phyloP scores from a whole-genome alignment of 2,888 invertebrate genomes.

The Smittia aterrima region DNA sequence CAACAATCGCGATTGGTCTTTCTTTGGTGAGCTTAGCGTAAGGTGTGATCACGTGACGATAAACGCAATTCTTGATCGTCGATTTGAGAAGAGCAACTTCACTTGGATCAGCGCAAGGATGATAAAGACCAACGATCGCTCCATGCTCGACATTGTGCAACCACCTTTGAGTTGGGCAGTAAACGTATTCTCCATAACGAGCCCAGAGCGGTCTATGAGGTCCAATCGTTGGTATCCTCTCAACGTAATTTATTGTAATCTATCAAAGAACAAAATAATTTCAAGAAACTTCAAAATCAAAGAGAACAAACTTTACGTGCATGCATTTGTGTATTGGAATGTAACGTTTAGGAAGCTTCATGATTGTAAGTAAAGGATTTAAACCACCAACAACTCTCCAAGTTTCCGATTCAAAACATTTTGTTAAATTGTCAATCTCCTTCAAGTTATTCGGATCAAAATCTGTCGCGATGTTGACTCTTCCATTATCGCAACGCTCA shows the following conservation, averaged over 20 bases:
- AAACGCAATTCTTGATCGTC: conserved; percentile 65
- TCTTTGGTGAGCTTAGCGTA: conserved; percentile 59
- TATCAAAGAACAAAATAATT: no score
- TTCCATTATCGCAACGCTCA: conserved; percentile 64
- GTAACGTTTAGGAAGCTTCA: conserved; percentile 60
- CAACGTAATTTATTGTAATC: no score
- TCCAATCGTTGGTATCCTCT: conserved; percentile 64
- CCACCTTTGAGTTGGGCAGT: conserved; percentile 77
- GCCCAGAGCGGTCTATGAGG: conserved; percentile 59
- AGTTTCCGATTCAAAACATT: neutral
- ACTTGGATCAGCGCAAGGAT: conserved; percentile 72
- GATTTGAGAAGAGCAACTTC: conserved; percentile 56
- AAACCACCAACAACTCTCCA: neutral
- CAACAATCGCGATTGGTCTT: conserved; percentile 68
- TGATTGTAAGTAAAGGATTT: conserved; percentile 56
- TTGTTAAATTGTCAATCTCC: neutral
- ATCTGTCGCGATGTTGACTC: conserved; percentile 48
- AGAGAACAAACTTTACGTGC: conserved; percentile 45
- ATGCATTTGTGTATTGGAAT: conserved; percentile 68
- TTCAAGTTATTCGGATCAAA: conserved; percentile 47
- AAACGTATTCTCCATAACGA: conserved; percentile 75
- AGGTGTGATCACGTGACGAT: conserved; percentile 74
- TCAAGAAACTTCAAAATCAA: conserved; percentile 45
- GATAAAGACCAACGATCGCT: conserved; percentile 77
- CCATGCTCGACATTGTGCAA: conserved; percentile 81